Conservation (phyloP, 2,888 invertebrate genomes). For the Eupithecia subfuscata region DNA sequence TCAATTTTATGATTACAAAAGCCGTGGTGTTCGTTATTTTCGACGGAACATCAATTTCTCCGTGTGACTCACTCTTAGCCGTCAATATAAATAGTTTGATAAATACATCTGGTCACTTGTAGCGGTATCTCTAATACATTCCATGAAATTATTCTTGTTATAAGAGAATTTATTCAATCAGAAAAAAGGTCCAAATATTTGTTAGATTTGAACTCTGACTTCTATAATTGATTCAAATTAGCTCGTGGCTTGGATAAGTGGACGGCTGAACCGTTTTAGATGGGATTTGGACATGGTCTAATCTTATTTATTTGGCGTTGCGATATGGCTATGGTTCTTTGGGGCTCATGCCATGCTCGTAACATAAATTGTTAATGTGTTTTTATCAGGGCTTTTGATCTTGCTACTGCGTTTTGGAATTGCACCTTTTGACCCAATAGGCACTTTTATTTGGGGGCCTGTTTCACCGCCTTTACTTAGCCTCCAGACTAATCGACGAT, state of each 20-base stretch:
- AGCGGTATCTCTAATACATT: constrained; percentile 42
- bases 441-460: background rate
- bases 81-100: constrained; percentile 41
- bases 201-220: constrained; percentile 39
- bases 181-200: constrained; percentile 37
- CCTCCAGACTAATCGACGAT: background rate
- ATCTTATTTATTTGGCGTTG: constrained; percentile 35
- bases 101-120: constrained; percentile 42
- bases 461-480: constrained; percentile 4
- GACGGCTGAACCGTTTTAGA: constrained; percentile 23
- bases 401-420: constrained; percentile 21
- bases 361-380: constrained; percentile 12
- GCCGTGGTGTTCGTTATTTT: background rate
- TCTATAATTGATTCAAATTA: constrained; percentile 43
- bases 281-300: constrained; percentile 34
- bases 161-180: constrained; percentile 38
- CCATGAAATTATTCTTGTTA: constrained; percentile 38
- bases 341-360: constrained; percentile 12
- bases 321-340: constrained; percentile 23
- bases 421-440: constrained; percentile 9
- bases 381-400: constrained; percentile 24
- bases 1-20: background rate
- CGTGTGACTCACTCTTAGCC: constrained; percentile 18
- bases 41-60: constrained; percentile 9
- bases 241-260: constrained; percentile 37